phyloP scores from a whole-genome alignment of 2,888 invertebrate genomes.

The Noctua pronuba region DNA sequence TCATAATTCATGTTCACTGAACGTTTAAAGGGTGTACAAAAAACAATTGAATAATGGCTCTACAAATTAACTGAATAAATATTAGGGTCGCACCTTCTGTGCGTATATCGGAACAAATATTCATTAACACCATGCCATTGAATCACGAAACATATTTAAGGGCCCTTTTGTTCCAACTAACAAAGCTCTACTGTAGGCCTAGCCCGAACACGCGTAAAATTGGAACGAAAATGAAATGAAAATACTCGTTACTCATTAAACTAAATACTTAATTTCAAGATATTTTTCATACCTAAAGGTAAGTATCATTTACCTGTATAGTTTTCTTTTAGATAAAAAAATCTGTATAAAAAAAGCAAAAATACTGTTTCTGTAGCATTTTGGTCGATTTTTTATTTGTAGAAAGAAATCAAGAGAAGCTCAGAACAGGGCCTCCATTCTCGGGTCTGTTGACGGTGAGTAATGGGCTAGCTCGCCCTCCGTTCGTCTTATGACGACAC shows the following conservation, averaged over 20 bases:
- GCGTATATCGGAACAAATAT: conserved; percentile 41
- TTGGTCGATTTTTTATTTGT: background rate
- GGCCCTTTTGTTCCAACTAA: conserved; percentile 45
- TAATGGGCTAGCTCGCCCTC: too few relatives aligned
- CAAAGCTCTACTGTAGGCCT: conserved; percentile 25
- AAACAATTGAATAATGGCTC: conserved; percentile 28
- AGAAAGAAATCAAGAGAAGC: too few relatives aligned
- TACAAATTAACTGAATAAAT: conserved; percentile 40
- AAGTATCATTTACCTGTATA: background rate
- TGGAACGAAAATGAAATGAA: background rate
- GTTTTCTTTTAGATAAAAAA: background rate
- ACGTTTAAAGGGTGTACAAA: background rate
- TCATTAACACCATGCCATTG: conserved; percentile 51
- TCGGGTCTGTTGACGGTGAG: too few relatives aligned
- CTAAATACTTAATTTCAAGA: background rate
- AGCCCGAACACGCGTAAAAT: background rate
- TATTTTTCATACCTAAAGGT: background rate
- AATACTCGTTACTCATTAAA: background rate
- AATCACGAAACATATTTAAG: conserved; percentile 42
- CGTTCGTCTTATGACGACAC: too few relatives aligned
- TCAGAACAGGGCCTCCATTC: background rate
- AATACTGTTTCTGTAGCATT: background rate
- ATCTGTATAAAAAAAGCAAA: too few relatives aligned
- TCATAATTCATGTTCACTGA: conserved; percentile 15
- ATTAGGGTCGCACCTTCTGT: conserved; percentile 26